Base-by-base conservation (phyloP, 2,797 vertebrate species). In the Fundulus diaphanus region DNA sequence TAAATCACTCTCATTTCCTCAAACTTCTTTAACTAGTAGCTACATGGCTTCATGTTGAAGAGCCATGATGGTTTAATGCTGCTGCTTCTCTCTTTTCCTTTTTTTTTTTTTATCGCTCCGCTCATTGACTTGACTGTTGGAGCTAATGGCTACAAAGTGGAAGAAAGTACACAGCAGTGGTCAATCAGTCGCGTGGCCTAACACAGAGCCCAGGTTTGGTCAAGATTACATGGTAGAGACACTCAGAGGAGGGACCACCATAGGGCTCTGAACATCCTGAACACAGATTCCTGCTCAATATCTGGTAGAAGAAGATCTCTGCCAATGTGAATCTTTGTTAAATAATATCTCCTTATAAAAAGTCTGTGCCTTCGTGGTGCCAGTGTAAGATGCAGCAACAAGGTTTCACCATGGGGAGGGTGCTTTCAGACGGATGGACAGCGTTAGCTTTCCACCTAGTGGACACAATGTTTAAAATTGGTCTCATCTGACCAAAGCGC, bases 91-190 rank as follows among this genome's bases (percentile, higher is more conserved):
- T n/a, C n/a, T n/a, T n/a, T n/a, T n/a, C n/a, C n/a, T n/a, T n/a
- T n/a, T n/a, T n/a, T n/a, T 8, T 33, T 72, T 46, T 65, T 74
- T 72, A 29, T 66, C 72, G 48, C 54, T 29, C 6, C 27, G 22
- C n/a, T 20, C 33, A 49, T 79, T 56, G 6, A 76, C 54, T 71
- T 1, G 71, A 20, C 29, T 73, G 24, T 35, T 16, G 42, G n/a
- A 46, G 70, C 48, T 56, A 73, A 59, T 72, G 70, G 68, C 68
- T 74, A 52, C 18, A 33, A 51, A 76, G 66, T 73, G 63, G 56
- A 57, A 66, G 72, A 69, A 82, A 61, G 37, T 69, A 65, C n/a
- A 78, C 72, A 72, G 1, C 27, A 70, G 59, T 27, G 31, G 59
- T 5, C 59, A 73, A 27, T 71, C 51, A 56, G 27, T 35, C 57